These are phyloP conservation scores for Papilio demoleus DNA, from an alignment of 2,888 invertebrate species.

Conservation along the genomic window DNA sequence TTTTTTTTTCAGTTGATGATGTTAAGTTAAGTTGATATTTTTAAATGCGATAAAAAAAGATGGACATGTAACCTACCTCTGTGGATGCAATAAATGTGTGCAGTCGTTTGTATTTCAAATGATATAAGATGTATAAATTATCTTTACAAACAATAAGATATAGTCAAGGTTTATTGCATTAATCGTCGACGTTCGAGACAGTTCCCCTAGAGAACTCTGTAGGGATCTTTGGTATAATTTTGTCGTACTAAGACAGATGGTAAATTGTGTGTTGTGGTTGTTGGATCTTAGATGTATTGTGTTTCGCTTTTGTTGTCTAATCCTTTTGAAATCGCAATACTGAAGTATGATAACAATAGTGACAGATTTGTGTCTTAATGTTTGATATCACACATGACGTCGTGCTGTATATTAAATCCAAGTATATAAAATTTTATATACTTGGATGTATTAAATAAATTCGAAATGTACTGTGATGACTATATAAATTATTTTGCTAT, in stretches of 20 bases:
- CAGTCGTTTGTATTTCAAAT: neutral
- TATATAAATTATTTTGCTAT: too few species aligned
- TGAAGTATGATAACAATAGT: constrained; percentile 48
- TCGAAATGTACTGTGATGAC: too few species aligned
- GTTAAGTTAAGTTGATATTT: too few species aligned
- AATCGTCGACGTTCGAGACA: constrained; percentile 45
- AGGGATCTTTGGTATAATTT: constrained; percentile 48
- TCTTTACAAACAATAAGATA: constrained; percentile 9
- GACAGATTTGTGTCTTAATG: constrained; percentile 46
- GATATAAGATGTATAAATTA: neutral
- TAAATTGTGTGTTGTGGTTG: too few species aligned
- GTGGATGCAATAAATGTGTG: neutral
- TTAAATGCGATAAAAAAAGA: too few species aligned
- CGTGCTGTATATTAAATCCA: too few species aligned
- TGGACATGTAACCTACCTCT: too few species aligned
- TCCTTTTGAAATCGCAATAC: constrained; percentile 51
- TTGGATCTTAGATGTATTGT: constrained; percentile 50
- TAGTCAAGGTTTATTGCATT: constrained; percentile 32
- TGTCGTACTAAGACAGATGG: constrained; percentile 55
- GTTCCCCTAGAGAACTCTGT: constrained; percentile 44
- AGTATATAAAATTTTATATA: too few species aligned
- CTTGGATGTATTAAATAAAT: too few species aligned
- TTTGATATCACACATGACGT: too few species aligned
- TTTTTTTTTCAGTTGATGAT: too few species aligned
- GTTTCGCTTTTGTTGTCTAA: constrained; percentile 52